Evolutionary conservation across 2,888 invertebrate species (phyloP), one percentile per base, ranked within the genome.

Genomic region (Drosophila fulvimacula): DNA sequence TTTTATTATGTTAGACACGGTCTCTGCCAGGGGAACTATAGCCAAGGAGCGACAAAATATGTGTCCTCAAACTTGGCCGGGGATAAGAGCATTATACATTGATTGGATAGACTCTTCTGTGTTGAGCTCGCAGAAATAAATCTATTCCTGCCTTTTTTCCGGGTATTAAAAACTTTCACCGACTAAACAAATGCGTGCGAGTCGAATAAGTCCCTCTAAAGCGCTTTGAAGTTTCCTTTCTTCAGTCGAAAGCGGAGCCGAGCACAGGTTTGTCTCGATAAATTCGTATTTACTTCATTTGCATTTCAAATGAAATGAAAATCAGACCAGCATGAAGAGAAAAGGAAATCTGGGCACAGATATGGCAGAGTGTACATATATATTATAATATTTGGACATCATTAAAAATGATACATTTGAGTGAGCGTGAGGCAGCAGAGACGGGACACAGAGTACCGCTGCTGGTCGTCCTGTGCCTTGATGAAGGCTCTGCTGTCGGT

Each of bases 401-500:
- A 91, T 90, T 90, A 90, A 90, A 90, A 90, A 75, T 76, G 81
- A 73, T 81, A 89, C 89, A 90, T 89, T 84, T 82, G 81, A 90
- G 68, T 90, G 90, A 81, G 74, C 73, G 62, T 67, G 55, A 42
- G 5, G 46, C 46, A 51, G 51, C 59, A 49, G 42, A 30, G 6
- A 30, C n/a, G n/a, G 27, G 4, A 27, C 27, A 6, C 27, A 41
- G 9, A 34, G 24, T 5, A 42, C 32, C 17, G 52, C 11, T 17
- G 19, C 13, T 39, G 27, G 34, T 4, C 9, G 30, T 55, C 41
- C 24, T 19, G n/a, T 15, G 15, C 19, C 30, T 15, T 61, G 63
- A 38, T 61, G 66, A 75, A 64, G 76, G 64, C 67, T 74, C 46
- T 75, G 81, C 51, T 68, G 81, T 69, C 74, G 60, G 38, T 62